Evolutionary conservation across 2,113 vertebrate genomes (phyloP), one percentile per base, ranked within the genome.

Genomic region (Centrocercus urophasianus): DNA sequence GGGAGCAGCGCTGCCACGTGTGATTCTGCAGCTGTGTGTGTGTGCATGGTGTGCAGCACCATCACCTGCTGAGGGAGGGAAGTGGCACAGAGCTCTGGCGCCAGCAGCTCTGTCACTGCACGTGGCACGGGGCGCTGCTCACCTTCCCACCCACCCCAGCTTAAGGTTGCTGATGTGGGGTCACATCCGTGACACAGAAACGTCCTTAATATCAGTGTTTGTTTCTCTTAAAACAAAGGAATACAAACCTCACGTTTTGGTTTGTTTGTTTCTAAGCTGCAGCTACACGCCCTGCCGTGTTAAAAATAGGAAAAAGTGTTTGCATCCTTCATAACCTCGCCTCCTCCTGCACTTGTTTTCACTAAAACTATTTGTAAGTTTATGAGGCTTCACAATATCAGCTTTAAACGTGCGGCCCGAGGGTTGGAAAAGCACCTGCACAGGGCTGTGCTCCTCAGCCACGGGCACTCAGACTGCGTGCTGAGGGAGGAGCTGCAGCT

Each of bases 261-360:
- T 25, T 52, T 8, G 14, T 1, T 59, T 11, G 32, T 48, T 48
- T 63, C 45, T 57, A 57, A 89, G 65, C 77, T 69, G 59, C 24
- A n/a, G 72, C 75, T 83, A 8, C n/a, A n/a, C 34, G 18, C 63
- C 21, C 28, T 69, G 3, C 59, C 43, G 4, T n/a, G 57, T 22
- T 52, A 42, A 63, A 89, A 86, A 57, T 10, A 6, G 19, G 86
- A 17, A 21, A 59, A 45, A 67, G 24, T 64, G 48, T 72, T 95
- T 97, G 65, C 75, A 0, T 42, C 13, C 36, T 5, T 61, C 84
- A 15, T 25, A 34, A 22, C 22, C 50, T 21, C 12, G 6, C 17
- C 28, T 43, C 80, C 79, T 79, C 80, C 43, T 82, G 57, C 78
- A 61, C 69, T 90, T 89, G 15, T 84, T 93, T 92, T 84, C 84